These are phyloP conservation scores for Orthonychiurus folsomi DNA, from an alignment of 2,888 invertebrate species.

Conservation along the genomic window DNA sequence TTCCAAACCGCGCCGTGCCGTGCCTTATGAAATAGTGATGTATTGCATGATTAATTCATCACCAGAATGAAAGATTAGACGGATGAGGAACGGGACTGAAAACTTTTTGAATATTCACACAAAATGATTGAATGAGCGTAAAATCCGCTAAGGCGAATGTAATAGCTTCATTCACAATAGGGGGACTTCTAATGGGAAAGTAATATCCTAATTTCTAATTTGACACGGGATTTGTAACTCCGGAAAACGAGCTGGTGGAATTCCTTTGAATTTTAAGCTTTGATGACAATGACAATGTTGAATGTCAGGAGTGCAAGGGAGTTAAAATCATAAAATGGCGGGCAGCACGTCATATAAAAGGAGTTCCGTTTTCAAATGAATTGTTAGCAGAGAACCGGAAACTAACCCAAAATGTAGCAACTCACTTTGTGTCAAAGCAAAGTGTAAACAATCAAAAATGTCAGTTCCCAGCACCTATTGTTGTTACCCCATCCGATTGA, in stretches of 20 bases:
- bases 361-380: no score
- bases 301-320: no score
- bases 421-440: no score
- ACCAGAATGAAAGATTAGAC: background rate
- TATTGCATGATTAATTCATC: background rate
- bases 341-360: no score
- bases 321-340: background rate
- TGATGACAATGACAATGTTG: no score
- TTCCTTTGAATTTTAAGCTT: no score
- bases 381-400: no score
- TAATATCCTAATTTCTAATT: background rate
- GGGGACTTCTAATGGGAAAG: background rate
- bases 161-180: background rate
- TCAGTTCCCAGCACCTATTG: background rate
- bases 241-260: background rate
- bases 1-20: no score
- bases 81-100: background rate
- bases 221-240: background rate
- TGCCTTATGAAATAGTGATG: no score
- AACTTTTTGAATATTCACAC: background rate
- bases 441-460: background rate
- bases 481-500: background rate
- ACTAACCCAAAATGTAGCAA: no score
- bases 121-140: constrained; percentile 1
- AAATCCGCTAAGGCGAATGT: background rate